Evolutionary conservation across 2,888 invertebrate genomes (phyloP), one percentile per base, ranked within the genome.

Genomic region (Drosophila tanythrix): DNA sequence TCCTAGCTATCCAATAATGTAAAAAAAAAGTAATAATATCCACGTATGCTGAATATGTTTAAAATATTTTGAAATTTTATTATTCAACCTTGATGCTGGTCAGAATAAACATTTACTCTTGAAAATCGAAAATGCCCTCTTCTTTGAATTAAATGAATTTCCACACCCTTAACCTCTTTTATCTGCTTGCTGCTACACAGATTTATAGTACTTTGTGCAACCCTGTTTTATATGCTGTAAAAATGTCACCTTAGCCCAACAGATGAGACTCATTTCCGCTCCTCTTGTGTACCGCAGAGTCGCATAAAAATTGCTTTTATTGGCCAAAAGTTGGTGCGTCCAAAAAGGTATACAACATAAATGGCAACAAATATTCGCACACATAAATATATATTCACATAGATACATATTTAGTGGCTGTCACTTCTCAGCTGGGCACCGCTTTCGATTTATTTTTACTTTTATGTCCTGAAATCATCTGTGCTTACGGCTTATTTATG

Each of bases 291-390:
- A 38, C 27, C 25, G 36, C 46, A 56, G 29, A 62, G 38, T 50
- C 33, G 36, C 70, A 61, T 70, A 64, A 71, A 71, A 76, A 38
- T 60, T 31, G 52, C 35, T 53, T 62, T 73, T 73, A 78, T 73
- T 77, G 58, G 40, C 38, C 35, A 33, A 71, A 68, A 62, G 61
- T 40, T 56, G 36, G 3, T n/a, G 56, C 36, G 15, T 27, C 31
- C 15, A 31, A 18, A 64, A 33, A 55, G 33, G 15, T 38, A 33
- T 46, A 18, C 46, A 53, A 46, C 25, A 51, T 13, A 18, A 29
- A 8, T 36, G 31, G 29, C 31, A 58, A 64, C 33, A 38, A n/a
- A 21, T 29, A 25, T 11, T 18, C 35, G 36, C 35, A 40, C 33
- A 59, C 18, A 36, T 43, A 38, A 25, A 27, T 38, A n/a, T 29